Conservation (phyloP, 2,797 vertebrate genomes). For the Picus viridis region DNA sequence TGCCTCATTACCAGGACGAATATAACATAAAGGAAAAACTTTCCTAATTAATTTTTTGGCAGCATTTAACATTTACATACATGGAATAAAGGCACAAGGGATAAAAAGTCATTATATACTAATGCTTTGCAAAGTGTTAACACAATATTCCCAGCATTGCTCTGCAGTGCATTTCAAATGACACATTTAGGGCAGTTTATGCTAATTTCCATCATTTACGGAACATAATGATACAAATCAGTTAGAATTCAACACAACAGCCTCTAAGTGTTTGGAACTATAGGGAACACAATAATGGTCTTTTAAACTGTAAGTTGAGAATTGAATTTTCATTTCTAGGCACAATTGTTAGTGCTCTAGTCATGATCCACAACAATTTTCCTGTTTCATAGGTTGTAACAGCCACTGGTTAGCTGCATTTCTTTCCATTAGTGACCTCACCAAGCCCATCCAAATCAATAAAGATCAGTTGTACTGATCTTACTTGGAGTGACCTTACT, state of each 20-base stretch:
- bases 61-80: slow-evolving; percentile 9
- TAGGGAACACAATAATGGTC: slow-evolving; percentile 5
- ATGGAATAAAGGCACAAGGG: slow-evolving; percentile 15
- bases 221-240: slow-evolving; percentile 45
- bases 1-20: slow-evolving; percentile 2
- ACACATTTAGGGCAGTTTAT: slow-evolving; percentile 36
- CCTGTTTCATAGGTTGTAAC: neutral
- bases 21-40: neutral
- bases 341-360: neutral
- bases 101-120: slow-evolving; percentile 38
- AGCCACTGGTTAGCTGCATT: neutral
- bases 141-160: neutral
- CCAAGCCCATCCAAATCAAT: neutral
- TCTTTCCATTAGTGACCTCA: neutral
- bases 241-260: slow-evolving; percentile 24
- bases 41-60: neutral
- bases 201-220: slow-evolving; percentile 55
- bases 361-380: neutral
- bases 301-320: slow-evolving; percentile 25
- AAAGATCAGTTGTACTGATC: neutral
- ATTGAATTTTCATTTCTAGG: slow-evolving; percentile 19
- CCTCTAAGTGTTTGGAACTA: slow-evolving; percentile 13
- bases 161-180: slow-evolving; percentile 28
- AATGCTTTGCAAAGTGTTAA: slow-evolving; percentile 50
- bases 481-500: slow-evolving; percentile 9